Percentiles rank a stretch among this genome's conserved stretches.
phyloP scores from a whole-genome alignment of 2,888 invertebrate genomes.

The Gastrophysa polygoni region DNA sequence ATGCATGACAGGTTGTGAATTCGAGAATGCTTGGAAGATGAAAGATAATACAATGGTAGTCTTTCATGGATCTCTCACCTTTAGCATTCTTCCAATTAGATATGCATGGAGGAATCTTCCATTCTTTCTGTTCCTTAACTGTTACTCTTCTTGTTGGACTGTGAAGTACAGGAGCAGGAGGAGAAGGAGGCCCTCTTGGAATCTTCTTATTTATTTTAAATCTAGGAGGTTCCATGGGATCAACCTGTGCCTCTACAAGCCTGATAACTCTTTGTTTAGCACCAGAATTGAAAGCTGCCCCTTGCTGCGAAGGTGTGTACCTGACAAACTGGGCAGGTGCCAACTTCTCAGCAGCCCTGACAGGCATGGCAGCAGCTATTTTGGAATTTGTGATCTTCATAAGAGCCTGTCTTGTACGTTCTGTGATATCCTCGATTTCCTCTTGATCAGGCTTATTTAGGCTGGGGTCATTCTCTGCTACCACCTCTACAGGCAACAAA shows the following conservation, averaged over 20 bases:
- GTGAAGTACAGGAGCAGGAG: conserved; percentile 98
- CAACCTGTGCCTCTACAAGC: conserved; percentile 91
- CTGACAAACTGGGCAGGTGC: conserved; percentile 96
- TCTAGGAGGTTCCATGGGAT: conserved; percentile 98
- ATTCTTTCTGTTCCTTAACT: conserved; percentile 98
- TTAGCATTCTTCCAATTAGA: conserved; percentile 99
- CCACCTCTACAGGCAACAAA: conserved; percentile 86
- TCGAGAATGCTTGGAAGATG: no score
- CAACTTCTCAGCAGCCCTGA: conserved; percentile 90
- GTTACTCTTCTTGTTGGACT: conserved; percentile 97
- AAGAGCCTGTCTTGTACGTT: conserved; percentile 84
- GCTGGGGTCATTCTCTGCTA: conserved; percentile 88
- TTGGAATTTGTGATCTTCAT: conserved; percentile 88
- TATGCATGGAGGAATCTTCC: conserved; percentile 99
- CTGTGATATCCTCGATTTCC: conserved; percentile 85
- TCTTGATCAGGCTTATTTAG: conserved; percentile 90
- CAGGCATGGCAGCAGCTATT: conserved; percentile 96
- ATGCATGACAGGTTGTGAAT: no score
- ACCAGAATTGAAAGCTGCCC: conserved; percentile 91
- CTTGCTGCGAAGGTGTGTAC: conserved; percentile 98
- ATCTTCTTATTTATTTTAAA: conserved; percentile 99
- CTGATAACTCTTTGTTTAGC: conserved; percentile 97
- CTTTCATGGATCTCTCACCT: no score
- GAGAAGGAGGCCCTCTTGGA: conserved; percentile 97
- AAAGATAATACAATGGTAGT: no score